Base-by-base conservation (phyloP, 2,797 vertebrate species). In the Protosalanx chinensis region DNA sequence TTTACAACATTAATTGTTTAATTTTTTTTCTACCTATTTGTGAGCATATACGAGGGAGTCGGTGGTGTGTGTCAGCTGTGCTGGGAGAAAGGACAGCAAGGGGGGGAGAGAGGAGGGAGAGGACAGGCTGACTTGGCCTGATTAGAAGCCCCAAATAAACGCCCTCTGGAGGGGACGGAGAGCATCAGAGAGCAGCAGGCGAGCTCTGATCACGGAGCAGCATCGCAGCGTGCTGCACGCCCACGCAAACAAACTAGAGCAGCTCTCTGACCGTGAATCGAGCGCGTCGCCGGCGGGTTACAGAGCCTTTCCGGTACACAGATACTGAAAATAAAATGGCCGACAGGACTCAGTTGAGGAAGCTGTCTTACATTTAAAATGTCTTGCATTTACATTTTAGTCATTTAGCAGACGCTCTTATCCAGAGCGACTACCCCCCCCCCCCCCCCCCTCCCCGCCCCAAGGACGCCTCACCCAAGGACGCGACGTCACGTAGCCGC, bases 141-240 rank as follows among this genome's bases (percentile, higher is more conserved):
- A 87, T 91, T 93, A 90, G 68, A 73, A 91, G 87, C 75, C 89
- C 91, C 87, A 92, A 73, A 91, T 90, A 89, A 58, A 80, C 23
- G 73, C 76, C 56, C 77, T 81, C 78, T 81, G 82, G 85, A 83
- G 60, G 41, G 65, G 33, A 60, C 68, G 33, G 76, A 68, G 35
- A n/a, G n/a, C 57, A 70, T 68, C 61, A 29, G n/a, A 20, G 53
- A 35, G 20, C 67, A 5, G 67, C 56, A 15, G 4, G 46, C 53
- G 20, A 51, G 13, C 67, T 57, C 77, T 76, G 71, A 81, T 80
- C 79, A 79, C 67, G 49, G 49, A 53, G n/a, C n/a, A 71, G 78
- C 74, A 85, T 73, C 79, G 62, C 66, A 67, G 76, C 86, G 77
- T 74, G 12, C 23, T 10, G 41, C 56, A 6, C 1, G 15, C 53